phyloP scores from a whole-genome alignment of 2,888 invertebrate genomes.

The Creontiades dilutus region DNA sequence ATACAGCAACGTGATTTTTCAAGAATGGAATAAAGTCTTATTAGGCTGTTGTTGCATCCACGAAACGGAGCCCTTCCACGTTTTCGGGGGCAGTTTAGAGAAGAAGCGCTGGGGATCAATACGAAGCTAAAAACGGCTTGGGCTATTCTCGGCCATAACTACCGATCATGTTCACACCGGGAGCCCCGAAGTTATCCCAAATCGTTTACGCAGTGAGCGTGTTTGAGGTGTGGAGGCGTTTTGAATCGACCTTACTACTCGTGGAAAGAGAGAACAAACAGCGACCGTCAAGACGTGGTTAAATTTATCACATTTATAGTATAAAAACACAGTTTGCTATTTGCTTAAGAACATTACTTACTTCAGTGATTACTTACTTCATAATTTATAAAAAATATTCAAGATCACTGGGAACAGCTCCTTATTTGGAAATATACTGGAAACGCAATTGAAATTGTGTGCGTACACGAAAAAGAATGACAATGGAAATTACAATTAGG shows the following conservation, averaged over 20 bases:
- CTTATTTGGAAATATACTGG: too few species aligned
- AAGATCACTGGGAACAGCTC: too few species aligned
- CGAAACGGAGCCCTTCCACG: background rate
- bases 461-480: too few species aligned
- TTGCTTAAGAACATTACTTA: too few species aligned
- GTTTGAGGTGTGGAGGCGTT: background rate
- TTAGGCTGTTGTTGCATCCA: background rate
- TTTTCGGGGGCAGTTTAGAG: slow-evolving; percentile 44
- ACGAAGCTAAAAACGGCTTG: slow-evolving; percentile 59
- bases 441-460: too few species aligned
- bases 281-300: too few species aligned
- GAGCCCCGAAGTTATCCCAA: background rate
- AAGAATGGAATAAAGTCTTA: background rate
- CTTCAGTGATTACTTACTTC: too few species aligned
- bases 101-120: slow-evolving; percentile 56
- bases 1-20: background rate
- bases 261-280: too few species aligned
- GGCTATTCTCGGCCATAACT: slow-evolving; percentile 60
- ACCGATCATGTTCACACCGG: slow-evolving; percentile 62
- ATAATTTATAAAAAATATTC: too few species aligned
- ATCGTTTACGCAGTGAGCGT: slow-evolving; percentile 27
- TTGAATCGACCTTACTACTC: background rate
- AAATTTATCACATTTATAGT: too few species aligned
- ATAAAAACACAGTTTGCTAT: too few species aligned
- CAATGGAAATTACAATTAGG: too few species aligned